Evolutionary conservation across 2,888 invertebrate species (phyloP), one percentile per base, ranked within the genome.

Genomic region (Cerceris ruficornis): DNA sequence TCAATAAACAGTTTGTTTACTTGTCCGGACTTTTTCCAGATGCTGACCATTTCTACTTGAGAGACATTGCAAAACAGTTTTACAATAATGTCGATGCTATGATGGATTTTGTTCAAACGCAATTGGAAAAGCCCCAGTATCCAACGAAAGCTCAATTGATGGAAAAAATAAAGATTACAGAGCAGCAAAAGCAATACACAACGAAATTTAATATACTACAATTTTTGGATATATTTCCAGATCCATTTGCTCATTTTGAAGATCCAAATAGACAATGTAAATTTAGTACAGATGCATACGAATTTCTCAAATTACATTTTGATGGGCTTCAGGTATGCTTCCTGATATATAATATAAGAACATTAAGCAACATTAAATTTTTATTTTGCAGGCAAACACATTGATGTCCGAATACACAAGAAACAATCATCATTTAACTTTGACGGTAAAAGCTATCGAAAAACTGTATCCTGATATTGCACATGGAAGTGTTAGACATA

Each of bases 141-240:
- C 88, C 87, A 14, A 90, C 90, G 4, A 85, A 83, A 64, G 79
- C 84, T 7, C 76, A 89, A 15, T 86, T 82, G 64, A 42, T 82
- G 2, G 70, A 76, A 2, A 80, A 83, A 17, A 77, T 77, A 0
- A 86, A 78, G 42, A 84, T 87, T 13, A 83, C 90, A 0, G 90
- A 93, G 4, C 92, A 93, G 78, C 91, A 91, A 54, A 90, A 89
- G 67, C 92, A 93, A 43, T 93, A 93, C 72, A 93, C 92, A 0
- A 88, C 87, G 0, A 90, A 93, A 6, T 94, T 94, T 67, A 85
- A 90, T 50, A 87, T 93, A 0, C 86, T 92, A 75, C 87, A 92
- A 14, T 94, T 93, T 86, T 75, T 94, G 0, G 87, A 92, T 66
- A 79, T 93, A 7, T 93, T 93, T 82, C 93, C 93, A 0, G 90